These are phyloP conservation scores for Naja naja DNA, from an alignment of 2,113 vertebrate genomes.

Conservation along the genomic window DNA sequence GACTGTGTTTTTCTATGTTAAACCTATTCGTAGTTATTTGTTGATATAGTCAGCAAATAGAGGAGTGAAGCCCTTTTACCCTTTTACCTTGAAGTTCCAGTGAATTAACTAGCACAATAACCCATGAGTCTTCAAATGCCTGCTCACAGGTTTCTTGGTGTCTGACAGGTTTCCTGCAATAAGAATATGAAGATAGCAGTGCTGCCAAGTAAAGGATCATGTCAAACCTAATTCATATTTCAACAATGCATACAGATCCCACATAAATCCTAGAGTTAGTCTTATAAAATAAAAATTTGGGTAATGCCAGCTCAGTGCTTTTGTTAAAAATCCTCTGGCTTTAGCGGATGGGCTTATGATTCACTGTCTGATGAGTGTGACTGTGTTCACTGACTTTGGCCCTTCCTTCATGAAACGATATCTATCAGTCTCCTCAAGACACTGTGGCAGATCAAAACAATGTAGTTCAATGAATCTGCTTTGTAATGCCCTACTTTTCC, in stretches of 20 bases:
- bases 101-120: neutral
- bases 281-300: neutral
- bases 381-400: neutral
- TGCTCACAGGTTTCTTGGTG: neutral
- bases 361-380: neutral
- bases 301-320: neutral
- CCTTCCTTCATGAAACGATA: neutral
- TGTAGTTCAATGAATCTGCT: neutral
- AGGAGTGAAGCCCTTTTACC: fast-evolving
- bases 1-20: neutral
- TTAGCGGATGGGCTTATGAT: neutral
- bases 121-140: neutral
- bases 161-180: neutral
- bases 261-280: neutral
- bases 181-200: neutral
- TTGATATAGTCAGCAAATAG: neutral
- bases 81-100: neutral
- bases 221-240: neutral
- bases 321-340: neutral
- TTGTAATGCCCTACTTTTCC: neutral
- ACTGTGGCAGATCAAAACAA: neutral
- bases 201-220: neutral
- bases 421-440: neutral
- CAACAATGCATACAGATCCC: neutral
- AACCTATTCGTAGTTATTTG: neutral